Percentiles rank a stretch among this genome's conserved stretches.
Conservation (phyloP, 1,140 invertebrate genomes). For the Cydia pomonella region DNA sequence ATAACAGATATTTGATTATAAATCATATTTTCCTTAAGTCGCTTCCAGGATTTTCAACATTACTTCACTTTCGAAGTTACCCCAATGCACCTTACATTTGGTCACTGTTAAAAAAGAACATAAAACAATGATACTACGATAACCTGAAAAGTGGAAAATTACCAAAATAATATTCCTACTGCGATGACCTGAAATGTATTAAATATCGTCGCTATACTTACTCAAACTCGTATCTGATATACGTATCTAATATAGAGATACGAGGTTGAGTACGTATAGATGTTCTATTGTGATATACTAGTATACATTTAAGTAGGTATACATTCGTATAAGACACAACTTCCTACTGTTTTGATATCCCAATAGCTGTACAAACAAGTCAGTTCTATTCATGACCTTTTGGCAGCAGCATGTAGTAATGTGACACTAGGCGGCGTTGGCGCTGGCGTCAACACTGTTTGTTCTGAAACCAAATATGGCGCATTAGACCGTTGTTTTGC, state of each 20-base stretch:
- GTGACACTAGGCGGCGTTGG: constrained; percentile 57
- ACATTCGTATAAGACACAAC: background rate
- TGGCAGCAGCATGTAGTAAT: constrained; percentile 62
- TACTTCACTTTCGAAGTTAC: too few relatives aligned
- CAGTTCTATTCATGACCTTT: constrained; percentile 69
- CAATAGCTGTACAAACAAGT: constrained; percentile 37
- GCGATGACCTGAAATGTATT: too few relatives aligned
- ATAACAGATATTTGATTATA: background rate
- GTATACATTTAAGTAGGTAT: background rate
- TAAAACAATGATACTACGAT: too few relatives aligned
- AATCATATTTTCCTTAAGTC: background rate
- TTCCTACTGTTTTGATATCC: constrained; percentile 25
- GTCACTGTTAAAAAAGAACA: too few relatives aligned
- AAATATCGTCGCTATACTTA: too few relatives aligned
- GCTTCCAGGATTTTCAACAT: too few relatives aligned
- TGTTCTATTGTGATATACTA: background rate
- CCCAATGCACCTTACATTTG: too few relatives aligned
- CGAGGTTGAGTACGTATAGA: too few relatives aligned
- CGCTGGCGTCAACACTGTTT: constrained; percentile 55
- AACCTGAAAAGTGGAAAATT: too few relatives aligned
- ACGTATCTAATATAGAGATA: too few relatives aligned
- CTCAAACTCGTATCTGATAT: too few relatives aligned
- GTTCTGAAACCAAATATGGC: constrained; percentile 68
- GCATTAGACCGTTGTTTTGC: constrained; percentile 71
- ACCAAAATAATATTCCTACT: too few relatives aligned